Conservation (phyloP, 2,113 vertebrate species). For the Paraplagusia blochii region DNA sequence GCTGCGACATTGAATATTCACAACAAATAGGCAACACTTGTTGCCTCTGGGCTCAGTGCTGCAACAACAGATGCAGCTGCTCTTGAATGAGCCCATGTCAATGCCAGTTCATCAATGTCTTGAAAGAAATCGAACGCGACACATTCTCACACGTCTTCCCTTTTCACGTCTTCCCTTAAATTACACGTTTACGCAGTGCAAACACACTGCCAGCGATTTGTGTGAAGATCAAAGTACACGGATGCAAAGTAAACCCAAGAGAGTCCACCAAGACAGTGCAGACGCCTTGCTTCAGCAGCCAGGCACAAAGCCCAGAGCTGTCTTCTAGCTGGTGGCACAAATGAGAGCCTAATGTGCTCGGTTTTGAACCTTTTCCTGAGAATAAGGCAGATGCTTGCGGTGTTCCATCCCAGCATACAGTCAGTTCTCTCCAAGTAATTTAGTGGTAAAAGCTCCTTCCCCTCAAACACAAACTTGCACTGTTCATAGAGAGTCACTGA, state of each 20-base stretch:
- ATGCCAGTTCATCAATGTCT: constrained; percentile 4
- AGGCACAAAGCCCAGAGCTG: constrained; percentile 28
- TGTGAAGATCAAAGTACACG: constrained; percentile 13
- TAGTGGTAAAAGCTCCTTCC: not conserved
- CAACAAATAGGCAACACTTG: not conserved
- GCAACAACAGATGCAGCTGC: constrained; percentile 9
- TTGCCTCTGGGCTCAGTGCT: not conserved
- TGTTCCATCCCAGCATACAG: constrained; percentile 5
- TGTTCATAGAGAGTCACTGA: too few species aligned
- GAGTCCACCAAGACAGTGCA: constrained; percentile 19
- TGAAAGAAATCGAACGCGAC: not conserved
- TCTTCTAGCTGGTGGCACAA: constrained; percentile 32
- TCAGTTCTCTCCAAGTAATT: constrained; percentile 13
- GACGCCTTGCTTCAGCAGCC: constrained; percentile 13
- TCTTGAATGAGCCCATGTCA: not conserved
- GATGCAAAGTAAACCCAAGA: constrained; percentile 1
- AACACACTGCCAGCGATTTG: not conserved
- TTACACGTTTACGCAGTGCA: constrained; percentile 2
- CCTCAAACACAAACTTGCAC: too few species aligned
- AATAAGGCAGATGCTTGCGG: constrained; percentile 18
- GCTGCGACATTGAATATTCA: too few species aligned
- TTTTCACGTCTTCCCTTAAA: constrained; percentile 7
- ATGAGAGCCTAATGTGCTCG: constrained; percentile 28
- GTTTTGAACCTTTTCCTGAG: constrained; percentile 23
- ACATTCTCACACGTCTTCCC: not conserved